Conservation (phyloP, 2,797 vertebrate genomes). For the Galago senegalensis region DNA sequence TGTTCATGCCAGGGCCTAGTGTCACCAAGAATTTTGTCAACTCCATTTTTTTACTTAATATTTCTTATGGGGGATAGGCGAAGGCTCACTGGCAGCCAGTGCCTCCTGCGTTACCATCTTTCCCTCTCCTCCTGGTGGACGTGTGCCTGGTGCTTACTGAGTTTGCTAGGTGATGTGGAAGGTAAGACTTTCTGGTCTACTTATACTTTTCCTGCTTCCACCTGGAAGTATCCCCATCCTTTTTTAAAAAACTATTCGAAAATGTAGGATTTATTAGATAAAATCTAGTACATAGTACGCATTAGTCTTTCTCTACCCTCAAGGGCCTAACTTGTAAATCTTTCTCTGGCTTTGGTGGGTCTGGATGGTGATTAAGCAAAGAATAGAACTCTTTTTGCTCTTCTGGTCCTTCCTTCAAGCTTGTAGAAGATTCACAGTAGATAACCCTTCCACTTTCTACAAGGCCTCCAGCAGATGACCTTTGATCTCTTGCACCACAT, state of each 20-base stretch:
- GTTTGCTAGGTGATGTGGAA: neutral
- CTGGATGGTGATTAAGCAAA: too few species aligned
- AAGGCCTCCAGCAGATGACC: too few species aligned
- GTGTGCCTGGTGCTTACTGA: neutral
- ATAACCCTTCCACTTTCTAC: too few species aligned
- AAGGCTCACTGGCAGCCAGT: neutral
- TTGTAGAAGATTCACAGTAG: too few species aligned
- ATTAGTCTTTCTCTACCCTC: neutral
- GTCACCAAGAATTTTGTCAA: constrained; percentile 18
- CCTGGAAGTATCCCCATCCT: constrained; percentile 6
- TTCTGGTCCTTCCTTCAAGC: too few species aligned
- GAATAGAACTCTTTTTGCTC: too few species aligned
- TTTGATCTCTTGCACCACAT: too few species aligned
- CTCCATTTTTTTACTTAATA: neutral
- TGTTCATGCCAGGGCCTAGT: neutral
- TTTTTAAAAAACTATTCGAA: constrained; percentile 24
- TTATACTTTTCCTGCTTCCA: constrained; percentile 25
- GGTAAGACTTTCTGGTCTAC: constrained; percentile 27
- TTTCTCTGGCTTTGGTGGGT: too few species aligned
- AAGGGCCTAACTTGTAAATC: too few species aligned
- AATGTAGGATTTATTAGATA: constrained; percentile 44
- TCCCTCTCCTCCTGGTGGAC: neutral
- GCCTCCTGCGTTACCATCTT: neutral
- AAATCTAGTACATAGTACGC: constrained; percentile 11
- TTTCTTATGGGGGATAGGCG: neutral